Conservation (phyloP, 2,113 vertebrate species). For the Pionites leucogaster region DNA sequence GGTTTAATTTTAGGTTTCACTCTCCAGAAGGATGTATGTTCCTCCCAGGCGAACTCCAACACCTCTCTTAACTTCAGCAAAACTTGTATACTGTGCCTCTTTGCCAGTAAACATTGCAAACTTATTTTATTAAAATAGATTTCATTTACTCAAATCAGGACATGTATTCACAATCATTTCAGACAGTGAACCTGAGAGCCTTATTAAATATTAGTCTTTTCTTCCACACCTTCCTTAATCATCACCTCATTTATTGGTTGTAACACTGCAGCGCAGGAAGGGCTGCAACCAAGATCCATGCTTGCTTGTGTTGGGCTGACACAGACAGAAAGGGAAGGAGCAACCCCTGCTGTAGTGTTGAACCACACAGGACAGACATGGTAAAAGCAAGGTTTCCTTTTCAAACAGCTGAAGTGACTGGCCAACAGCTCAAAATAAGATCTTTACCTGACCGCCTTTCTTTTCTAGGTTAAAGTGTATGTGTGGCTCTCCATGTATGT, state of each 20-base stretch:
- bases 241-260: not conserved
- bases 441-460: not conserved
- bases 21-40: not conserved
- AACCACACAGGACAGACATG: not conserved
- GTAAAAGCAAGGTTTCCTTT: not conserved
- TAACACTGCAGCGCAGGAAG: not conserved
- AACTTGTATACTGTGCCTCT: not conserved
- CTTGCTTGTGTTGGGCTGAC: not conserved
- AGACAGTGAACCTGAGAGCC: not conserved
- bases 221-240: not conserved
- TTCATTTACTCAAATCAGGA: not conserved
- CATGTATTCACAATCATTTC: not conserved
- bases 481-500: not conserved
- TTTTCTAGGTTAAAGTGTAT: not conserved
- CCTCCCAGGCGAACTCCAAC: not conserved
- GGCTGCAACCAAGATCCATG: not conserved
- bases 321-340: not conserved
- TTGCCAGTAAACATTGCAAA: not conserved
- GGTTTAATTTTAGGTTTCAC: constrained; percentile 14
- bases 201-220: not conserved
- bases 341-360: not conserved
- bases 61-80: not conserved
- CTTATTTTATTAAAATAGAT: not conserved
- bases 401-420: not conserved
- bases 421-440: not conserved